These are phyloP conservation scores for Festucalex cinctus DNA, from an alignment of 2,113 vertebrate species.

Conservation along the genomic window DNA sequence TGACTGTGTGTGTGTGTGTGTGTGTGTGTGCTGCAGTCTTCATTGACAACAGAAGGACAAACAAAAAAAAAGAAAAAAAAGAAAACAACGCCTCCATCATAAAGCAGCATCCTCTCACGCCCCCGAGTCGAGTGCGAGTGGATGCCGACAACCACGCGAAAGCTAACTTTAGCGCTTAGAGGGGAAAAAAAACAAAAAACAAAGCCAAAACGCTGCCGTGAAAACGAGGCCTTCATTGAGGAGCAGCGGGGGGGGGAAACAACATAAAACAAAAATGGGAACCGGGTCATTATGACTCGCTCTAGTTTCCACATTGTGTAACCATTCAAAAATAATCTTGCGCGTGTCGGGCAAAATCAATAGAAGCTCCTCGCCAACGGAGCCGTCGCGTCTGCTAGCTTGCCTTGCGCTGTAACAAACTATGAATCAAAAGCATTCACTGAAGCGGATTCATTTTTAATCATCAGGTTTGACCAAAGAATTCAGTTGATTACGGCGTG, in stretches of 20 bases:
- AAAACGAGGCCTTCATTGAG: slow-evolving; percentile 35
- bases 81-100: slow-evolving; percentile 45
- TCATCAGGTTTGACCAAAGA: background rate
- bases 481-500: fast-evolving
- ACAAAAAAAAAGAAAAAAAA: slow-evolving; percentile 25
- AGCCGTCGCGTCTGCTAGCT: background rate
- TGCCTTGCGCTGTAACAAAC: background rate
- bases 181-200: no score
- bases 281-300: slow-evolving; percentile 15
- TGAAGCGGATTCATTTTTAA: background rate
- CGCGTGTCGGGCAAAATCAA: slow-evolving; percentile 43
- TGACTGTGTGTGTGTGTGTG: slow-evolving; percentile 17
- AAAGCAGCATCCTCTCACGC: slow-evolving; percentile 32
- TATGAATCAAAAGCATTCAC: background rate
- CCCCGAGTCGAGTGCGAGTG: slow-evolving; percentile 35
- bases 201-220: slow-evolving; percentile 29
- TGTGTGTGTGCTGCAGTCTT: slow-evolving; percentile 39
- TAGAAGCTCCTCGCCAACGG: slow-evolving; percentile 19
- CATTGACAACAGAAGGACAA: slow-evolving; percentile 59
- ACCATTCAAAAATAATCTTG: slow-evolving; percentile 30
- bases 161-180: slow-evolving; percentile 44
- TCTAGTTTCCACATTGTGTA: slow-evolving; percentile 32
- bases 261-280: background rate
- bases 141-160: slow-evolving; percentile 19
- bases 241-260: slow-evolving; percentile 11